Conservation (phyloP, 2,797 vertebrate genomes). For the Oceanodroma leucorhoa region DNA sequence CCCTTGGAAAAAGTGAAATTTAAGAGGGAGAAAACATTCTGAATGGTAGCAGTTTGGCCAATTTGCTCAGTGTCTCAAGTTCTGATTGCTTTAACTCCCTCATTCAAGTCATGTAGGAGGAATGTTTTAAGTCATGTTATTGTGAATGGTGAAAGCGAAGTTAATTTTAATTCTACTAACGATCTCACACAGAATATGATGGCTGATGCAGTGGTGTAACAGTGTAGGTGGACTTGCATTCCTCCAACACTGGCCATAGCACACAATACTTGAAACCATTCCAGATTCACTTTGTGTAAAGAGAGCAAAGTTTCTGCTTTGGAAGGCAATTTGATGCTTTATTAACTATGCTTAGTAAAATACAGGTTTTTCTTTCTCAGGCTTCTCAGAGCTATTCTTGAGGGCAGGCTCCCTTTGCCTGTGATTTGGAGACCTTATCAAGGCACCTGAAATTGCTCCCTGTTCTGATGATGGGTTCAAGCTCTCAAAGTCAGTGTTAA, state of each 20-base stretch:
- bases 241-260: not conserved
- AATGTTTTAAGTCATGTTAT: not conserved
- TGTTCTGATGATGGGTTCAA: not conserved
- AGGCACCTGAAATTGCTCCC: not conserved
- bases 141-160: not conserved
- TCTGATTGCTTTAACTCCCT: not conserved
- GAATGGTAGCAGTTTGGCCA: not conserved
- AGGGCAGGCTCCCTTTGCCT: not conserved
- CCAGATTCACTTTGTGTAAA: not conserved
- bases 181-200: not conserved
- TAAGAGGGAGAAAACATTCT: not conserved
- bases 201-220: not conserved
- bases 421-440: not conserved
- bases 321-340: not conserved
- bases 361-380: not conserved
- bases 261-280: not conserved
- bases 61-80: not conserved
- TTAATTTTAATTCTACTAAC: not conserved
- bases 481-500: not conserved
- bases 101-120: not conserved
- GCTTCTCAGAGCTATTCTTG: not conserved
- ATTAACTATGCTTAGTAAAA: not conserved
- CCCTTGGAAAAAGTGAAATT: not conserved
- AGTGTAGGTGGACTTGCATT: not conserved
- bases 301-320: not conserved